Conservation (phyloP, 2,113 vertebrate species). For the Melanerpes formicivorus region DNA sequence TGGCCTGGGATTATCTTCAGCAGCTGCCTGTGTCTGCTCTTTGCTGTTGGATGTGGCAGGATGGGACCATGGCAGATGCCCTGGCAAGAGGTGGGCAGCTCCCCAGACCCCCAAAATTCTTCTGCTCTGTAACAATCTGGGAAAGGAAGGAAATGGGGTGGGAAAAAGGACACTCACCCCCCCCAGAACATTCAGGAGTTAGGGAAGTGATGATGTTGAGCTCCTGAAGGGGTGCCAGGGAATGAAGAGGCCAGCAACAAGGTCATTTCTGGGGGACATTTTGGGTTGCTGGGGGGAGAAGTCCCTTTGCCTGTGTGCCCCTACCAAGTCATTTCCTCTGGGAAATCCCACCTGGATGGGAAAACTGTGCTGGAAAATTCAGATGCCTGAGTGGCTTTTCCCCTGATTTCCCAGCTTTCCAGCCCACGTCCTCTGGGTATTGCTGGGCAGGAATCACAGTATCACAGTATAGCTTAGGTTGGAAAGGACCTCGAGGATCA, state of each 20-base stretch:
- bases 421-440: rapidly evolving
- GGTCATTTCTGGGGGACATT: neutral
- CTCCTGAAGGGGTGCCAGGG: neutral
- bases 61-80: neutral
- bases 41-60: neutral
- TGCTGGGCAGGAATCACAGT: neutral
- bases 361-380: neutral
- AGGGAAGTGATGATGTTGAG: neutral
- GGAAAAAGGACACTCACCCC: neutral
- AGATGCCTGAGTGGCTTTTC: neutral
- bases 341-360: neutral
- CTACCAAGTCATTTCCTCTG: rapidly evolving
- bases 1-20: neutral
- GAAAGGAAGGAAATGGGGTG: neutral
- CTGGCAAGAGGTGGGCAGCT: neutral
- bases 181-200: neutral
- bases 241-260: neutral
- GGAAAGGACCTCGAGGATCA: no score
- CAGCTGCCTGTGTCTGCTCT: neutral
- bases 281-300: neutral
- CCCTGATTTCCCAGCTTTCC: neutral
- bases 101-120: neutral
- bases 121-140: rapidly evolving
- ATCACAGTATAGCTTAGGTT: no score
- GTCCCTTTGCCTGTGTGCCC: neutral